Percentiles rank a stretch among this genome's conserved stretches.
Conservation (phyloP, 2,888 invertebrate species). For the Pseudococcus viburni region DNA sequence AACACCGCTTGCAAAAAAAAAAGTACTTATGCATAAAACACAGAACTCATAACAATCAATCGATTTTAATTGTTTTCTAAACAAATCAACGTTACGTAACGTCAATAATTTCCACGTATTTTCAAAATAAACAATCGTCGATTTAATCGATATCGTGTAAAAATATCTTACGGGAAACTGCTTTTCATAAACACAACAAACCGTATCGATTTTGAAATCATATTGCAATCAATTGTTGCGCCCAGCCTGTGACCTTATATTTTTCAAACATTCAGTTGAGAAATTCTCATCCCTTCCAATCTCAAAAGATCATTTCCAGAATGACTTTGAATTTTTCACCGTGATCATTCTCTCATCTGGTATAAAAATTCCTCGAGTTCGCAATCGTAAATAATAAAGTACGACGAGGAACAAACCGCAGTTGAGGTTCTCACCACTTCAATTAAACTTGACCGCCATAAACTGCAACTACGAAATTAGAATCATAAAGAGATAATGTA, state of each 20-base stretch:
- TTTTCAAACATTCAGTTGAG: neutral
- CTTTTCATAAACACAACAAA: neutral
- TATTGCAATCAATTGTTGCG: neutral
- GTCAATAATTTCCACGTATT: neutral
- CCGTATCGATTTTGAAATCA: neutral
- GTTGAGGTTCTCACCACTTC: neutral
- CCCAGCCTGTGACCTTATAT: neutral
- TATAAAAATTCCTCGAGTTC: neutral
- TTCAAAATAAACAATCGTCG: neutral
- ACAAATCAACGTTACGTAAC: neutral
- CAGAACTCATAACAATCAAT: neutral
- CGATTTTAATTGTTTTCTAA: neutral
- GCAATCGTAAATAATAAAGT: too few species aligned
- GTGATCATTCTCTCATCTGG: too few species aligned
- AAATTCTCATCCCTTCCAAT: too few species aligned
- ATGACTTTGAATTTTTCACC: too few species aligned
- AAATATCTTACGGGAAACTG: neutral
- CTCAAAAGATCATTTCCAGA: too few species aligned
- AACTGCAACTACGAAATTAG: neutral
- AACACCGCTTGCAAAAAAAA: neutral
- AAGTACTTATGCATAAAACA: neutral
- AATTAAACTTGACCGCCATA: conserved; percentile 1
- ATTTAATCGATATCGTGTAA: neutral
- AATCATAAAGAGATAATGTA: neutral
- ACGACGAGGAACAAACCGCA: too few species aligned